Evolutionary conservation across 2,113 vertebrate genomes (phyloP).

Genomic region (Periophthalmodon schlosseri): DNA sequence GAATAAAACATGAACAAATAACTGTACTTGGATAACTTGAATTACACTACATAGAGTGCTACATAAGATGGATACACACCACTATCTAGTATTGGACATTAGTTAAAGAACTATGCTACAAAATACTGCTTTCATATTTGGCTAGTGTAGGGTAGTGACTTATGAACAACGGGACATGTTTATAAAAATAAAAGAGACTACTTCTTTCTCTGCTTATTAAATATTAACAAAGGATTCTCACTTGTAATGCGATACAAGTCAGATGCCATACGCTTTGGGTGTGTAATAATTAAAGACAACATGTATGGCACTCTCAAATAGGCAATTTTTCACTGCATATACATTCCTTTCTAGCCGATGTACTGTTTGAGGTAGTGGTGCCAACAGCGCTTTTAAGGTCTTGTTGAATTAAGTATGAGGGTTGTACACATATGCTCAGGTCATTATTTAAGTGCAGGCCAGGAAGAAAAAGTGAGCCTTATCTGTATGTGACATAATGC

Average conservation of each 20-base stretch:
- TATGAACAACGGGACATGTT: not conserved
- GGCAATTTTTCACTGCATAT: not conserved
- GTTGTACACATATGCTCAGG: not conserved
- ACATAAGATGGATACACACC: not conserved
- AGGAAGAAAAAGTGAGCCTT: not conserved
- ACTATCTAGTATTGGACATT: not conserved
- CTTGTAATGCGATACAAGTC: conserved; percentile 21
- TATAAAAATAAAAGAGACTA: not conserved
- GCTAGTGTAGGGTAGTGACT: no score
- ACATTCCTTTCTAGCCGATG: no score
- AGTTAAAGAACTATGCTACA: not conserved
- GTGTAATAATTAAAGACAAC: not conserved
- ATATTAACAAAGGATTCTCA: conserved; percentile 31
- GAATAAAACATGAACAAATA: no score
- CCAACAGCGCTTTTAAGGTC: not conserved
- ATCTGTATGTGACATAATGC: conserved; percentile 18
- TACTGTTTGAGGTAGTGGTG: not conserved
- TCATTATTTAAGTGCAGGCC: conserved; percentile 15
- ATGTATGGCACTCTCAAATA: not conserved
- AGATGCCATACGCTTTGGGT: conserved; percentile 14
- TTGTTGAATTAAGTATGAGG: not conserved
- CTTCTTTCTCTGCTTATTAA: conserved; percentile 36
- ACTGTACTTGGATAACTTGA: not conserved
- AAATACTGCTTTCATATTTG: not conserved
- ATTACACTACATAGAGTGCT: not conserved